Evolutionary conservation across 1,140 invertebrate genomes (phyloP), one percentile per base, ranked within the genome.

Genomic region (Ceratoteleas bidentatus): DNA sequence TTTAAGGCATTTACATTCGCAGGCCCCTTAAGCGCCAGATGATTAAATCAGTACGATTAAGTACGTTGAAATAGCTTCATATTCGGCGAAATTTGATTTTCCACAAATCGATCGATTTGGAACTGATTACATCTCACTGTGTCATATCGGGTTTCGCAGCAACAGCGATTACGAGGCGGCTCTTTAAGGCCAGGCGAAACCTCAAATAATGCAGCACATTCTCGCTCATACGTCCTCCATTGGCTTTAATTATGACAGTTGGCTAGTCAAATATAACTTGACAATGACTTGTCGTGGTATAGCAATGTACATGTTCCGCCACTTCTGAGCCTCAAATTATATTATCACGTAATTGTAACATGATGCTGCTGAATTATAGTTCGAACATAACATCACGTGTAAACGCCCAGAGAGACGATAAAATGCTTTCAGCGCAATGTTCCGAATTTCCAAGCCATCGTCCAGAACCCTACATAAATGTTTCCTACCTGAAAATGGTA

Each of bases 131-230:
- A 24, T 16, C 36, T 53, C 50, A 14, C 50, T 10, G 50, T 65
- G 62, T 50, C 36, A 65, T 65, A 65, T 65, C 50, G 11, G 36
- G 15, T 54, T 65, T 54, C 49, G 36, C 34, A 9, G 50, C 56
- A 70, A 60, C 53, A 70, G 14, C 53, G 56, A 69, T 69, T 70
- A 52, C 68, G 47, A 61, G 9, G 49, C 53, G 36, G 14, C 56
- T 58, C 68, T 72, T 61, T 72, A 50, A 72, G 50, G 58, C 43
- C 53, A 34, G 36, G 47, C 62, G 49, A 72, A 14, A 62, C 33
- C 68, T 72, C 58, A 34, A 61, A 53, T 72, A 72, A 61, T 72
- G 57, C 53, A 60, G 62, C 68, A 38, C 57, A 61, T 54, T 60
- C 32, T 13, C 40, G 33, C 43, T 24, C 13, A 47, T 69, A 50